Conservation (phyloP, 1,140 invertebrate genomes). For the Lucilia sericata region DNA sequence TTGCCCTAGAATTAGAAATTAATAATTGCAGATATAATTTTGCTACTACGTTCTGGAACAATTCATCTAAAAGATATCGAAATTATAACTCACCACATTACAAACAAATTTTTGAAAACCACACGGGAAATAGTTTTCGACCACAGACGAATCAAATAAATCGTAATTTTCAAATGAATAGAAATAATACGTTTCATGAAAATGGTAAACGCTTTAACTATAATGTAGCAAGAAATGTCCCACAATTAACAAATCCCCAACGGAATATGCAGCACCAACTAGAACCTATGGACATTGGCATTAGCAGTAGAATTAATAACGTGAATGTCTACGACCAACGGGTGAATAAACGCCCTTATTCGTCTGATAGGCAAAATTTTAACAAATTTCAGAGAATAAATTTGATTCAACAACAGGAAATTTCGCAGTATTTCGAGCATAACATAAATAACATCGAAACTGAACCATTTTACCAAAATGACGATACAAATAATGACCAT, state of each 20-base stretch:
- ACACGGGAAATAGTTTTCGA: not conserved
- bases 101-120: not conserved
- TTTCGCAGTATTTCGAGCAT: not conserved
- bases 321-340: not conserved
- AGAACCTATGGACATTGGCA: too few relatives aligned
- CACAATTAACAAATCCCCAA: not conserved
- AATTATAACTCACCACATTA: not conserved
- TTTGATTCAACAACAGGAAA: not conserved
- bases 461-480: not conserved
- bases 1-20: constrained; percentile 46
- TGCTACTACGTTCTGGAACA: constrained; percentile 22
- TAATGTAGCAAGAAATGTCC: not conserved
- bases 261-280: not conserved
- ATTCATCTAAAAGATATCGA: not conserved
- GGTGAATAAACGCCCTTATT: not conserved
- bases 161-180: too few relatives aligned
- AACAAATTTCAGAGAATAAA: not conserved
- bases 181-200: not conserved
- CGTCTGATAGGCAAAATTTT: not conserved
- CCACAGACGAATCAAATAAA: not conserved
- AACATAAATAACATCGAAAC: not conserved
- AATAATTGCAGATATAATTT: constrained; percentile 46
- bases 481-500: too few relatives aligned
- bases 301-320: too few relatives aligned
- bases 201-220: not conserved